Conservation (phyloP, 1,140 invertebrate species). For the Bicyclus anynana region DNA sequence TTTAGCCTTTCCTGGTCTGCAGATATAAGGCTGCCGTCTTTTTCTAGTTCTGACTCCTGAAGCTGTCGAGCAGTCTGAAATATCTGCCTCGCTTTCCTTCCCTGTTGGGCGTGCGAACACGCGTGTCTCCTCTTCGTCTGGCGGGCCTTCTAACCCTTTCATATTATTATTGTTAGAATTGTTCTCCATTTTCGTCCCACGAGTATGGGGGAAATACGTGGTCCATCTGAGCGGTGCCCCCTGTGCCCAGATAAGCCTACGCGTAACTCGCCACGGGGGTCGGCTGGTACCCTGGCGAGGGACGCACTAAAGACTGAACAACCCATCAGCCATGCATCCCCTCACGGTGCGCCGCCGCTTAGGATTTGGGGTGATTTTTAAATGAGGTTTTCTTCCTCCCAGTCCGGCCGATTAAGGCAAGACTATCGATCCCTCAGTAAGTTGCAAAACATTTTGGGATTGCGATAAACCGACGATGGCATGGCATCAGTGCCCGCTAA, state of each 20-base stretch:
- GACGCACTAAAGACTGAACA: conserved; percentile 2
- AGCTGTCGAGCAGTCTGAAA: not conserved
- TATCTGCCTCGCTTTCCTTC: not conserved
- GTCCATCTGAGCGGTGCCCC: not conserved
- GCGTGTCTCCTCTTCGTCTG: not conserved
- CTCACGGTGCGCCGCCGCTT: conserved; percentile 3
- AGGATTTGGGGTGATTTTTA: conserved; percentile 4
- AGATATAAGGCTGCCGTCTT: not conserved
- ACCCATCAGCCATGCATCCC: conserved; percentile 8
- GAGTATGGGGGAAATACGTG: not conserved
- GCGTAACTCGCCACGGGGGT: conserved; percentile 3
- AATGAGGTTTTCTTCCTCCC: conserved; percentile 8
- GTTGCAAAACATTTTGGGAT: not conserved
- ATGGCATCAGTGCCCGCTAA: too few species aligned
- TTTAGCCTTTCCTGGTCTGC: not conserved
- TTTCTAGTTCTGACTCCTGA: not conserved
- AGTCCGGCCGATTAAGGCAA: conserved; percentile 2
- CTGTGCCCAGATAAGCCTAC: conserved; percentile 1
- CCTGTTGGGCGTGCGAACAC: not conserved
- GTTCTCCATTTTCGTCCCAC: not conserved
- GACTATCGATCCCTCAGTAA: not conserved
- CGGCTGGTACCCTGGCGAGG: conserved; percentile 10
- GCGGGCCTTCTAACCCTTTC: not conserved
- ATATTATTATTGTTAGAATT: not conserved
- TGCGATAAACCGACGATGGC: too few species aligned